These are phyloP conservation scores for Antheraea pernyi DNA, from an alignment of 1,140 invertebrate species.

Conservation along the genomic window DNA sequence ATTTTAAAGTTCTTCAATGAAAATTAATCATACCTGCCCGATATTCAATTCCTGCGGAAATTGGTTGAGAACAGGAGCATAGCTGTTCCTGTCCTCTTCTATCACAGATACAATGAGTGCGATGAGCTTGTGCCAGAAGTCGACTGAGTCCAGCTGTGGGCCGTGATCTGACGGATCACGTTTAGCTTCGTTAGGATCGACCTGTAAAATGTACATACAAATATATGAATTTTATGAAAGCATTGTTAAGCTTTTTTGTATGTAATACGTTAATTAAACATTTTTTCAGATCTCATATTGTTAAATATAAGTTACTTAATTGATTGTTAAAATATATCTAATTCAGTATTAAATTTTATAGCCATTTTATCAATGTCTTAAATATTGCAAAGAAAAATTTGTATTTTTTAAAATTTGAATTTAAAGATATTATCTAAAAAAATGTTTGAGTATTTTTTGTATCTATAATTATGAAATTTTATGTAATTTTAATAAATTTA, in stretches of 20 bases:
- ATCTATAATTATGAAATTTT: neutral
- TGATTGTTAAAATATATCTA: too few relatives aligned
- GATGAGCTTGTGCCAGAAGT: constrained; percentile 99
- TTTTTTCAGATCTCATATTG: neutral
- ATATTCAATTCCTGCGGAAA: constrained; percentile 96
- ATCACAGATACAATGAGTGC: constrained; percentile 98
- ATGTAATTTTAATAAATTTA: too few relatives aligned
- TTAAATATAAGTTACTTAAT: too few relatives aligned
- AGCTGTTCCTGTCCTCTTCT: constrained; percentile 99
- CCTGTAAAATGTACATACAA: constrained; percentile 65
- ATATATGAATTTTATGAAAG: neutral
- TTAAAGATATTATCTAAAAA: neutral
- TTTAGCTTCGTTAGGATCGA: constrained; percentile 93
- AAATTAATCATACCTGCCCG: constrained; percentile 83
- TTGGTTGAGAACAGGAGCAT: constrained; percentile 99
- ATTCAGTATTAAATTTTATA: too few relatives aligned
- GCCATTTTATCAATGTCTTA: too few relatives aligned
- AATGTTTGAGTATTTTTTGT: neutral
- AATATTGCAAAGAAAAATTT: too few relatives aligned
- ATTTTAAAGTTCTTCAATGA: neutral
- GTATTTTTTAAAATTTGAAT: too few relatives aligned
- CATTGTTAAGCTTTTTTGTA: neutral
- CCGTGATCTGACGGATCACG: constrained; percentile 93
- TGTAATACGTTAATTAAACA: neutral
- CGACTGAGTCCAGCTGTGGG: constrained; percentile 93